phyloP scores from a whole-genome alignment of 2,888 invertebrate species.

The Cantharis lateralis region DNA sequence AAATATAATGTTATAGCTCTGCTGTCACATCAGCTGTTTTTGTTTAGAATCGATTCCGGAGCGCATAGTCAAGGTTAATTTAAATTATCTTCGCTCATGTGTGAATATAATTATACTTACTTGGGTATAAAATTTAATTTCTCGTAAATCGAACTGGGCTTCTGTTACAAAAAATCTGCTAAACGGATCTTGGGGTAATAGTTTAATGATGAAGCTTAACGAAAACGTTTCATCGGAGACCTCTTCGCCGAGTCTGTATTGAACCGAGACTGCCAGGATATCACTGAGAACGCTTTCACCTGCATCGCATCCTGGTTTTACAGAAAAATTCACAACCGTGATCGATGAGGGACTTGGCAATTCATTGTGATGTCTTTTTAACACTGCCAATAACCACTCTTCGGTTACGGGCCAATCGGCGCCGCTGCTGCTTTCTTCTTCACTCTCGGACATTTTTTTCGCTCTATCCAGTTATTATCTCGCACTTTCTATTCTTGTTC shows the following conservation, averaged over 20 bases:
- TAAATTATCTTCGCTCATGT: neutral
- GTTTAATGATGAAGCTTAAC: conserved; percentile 70
- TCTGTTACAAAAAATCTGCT: conserved; percentile 80
- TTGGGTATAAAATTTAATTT: conserved; percentile 82
- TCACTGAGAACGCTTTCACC: conserved; percentile 78
- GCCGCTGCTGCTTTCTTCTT: conserved; percentile 56
- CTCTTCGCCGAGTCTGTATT: conserved; percentile 59
- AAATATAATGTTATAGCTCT: neutral
- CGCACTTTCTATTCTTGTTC: conserved; percentile 22
- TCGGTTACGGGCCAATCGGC: conserved; percentile 61
- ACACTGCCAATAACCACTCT: conserved; percentile 62
- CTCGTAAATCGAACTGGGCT: conserved; percentile 80
- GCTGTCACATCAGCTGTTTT: neutral
- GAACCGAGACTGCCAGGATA: conserved; percentile 75
- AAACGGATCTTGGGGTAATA: conserved; percentile 79
- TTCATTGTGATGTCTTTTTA: conserved; percentile 57
- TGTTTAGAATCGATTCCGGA: neutral
- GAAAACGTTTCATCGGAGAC: conserved; percentile 41
- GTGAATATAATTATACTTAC: conserved; percentile 53
- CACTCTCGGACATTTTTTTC: conserved; percentile 59
- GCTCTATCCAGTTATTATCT: conserved; percentile 9
- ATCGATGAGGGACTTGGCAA: conserved; percentile 47
- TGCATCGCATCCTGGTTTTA: conserved; percentile 64
- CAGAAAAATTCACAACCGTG: conserved; percentile 58
- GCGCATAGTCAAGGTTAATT: neutral